Evolutionary conservation across 1,140 invertebrate species (phyloP), one percentile per base, ranked within the genome.

Genomic region (Eumaeus atala): DNA sequence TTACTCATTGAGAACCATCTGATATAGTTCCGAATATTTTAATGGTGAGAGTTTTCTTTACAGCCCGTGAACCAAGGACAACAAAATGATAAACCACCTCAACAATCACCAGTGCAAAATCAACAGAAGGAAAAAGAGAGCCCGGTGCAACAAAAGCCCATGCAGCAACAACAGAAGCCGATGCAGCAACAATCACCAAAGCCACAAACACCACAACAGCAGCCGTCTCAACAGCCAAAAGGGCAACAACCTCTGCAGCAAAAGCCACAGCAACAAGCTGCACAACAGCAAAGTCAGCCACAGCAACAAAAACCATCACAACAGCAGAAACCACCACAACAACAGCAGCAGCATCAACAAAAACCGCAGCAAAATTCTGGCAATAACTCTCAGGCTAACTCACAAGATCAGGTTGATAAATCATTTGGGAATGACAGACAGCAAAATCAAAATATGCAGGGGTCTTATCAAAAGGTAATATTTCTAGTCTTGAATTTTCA

Each of bases 391-490:
- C 78, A 72, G 28, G 47, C 51, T 38, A 67, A 74, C 11, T 63
- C 70, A 4, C 67, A 78, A 49, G 79, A 81, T 51, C 66, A 72
- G 54, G 67, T 77, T 49, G 77, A 79, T 60, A 83, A 76, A 54
- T 56, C 64, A 49, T 35, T 61, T 6, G 54, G 58, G 54, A 67
- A 63, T 64, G 76, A 78, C 44, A 77, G 73, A 34, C 67, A 59
- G 51, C 61, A 70, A 47, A 73, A 67, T 51, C 71, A 68, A 14
- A 72, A 62, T 18, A 72, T 69, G 54, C 70, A 72, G 48, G 64
- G 59, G 9, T 53, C 59, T 50, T 74, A 58, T 48, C 71, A 71
- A 56, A 74, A 74, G 58, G 71, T 71, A n/a, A 36, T 17, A 16
- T 17, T 51, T 51, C 11, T 14, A 10, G 4, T 48, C 7, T 48